phyloP scores from a whole-genome alignment of 2,888 invertebrate genomes.

The Orthosia gracilis region DNA sequence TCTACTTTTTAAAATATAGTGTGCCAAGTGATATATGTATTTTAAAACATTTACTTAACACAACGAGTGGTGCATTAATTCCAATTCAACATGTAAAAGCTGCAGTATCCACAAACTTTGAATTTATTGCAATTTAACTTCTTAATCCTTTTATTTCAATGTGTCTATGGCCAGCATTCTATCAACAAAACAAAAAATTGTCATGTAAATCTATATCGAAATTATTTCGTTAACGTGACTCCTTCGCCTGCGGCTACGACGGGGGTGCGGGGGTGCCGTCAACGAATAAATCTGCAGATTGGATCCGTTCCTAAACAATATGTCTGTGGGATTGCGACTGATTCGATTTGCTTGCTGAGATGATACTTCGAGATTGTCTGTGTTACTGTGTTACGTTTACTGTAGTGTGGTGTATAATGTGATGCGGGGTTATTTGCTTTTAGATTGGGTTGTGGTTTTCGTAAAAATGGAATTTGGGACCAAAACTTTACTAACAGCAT shows the following conservation, averaged over 20 bases:
- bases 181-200: not conserved
- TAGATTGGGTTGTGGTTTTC: slow-evolving; percentile 29
- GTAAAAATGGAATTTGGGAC: not conserved
- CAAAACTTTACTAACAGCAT: no score
- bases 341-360: slow-evolving; percentile 72
- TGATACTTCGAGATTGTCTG: slow-evolving; percentile 63
- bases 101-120: no score
- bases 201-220: slow-evolving; percentile 54
- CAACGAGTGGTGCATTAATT: no score
- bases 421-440: slow-evolving; percentile 52
- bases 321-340: slow-evolving; percentile 70
- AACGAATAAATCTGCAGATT: slow-evolving; percentile 63
- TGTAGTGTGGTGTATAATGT: slow-evolving; percentile 36
- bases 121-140: no score
- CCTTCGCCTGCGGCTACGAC: slow-evolving; percentile 38
- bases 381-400: slow-evolving; percentile 51
- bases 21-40: no score
- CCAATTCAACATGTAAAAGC: no score
- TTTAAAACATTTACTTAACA: no score
- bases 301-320: slow-evolving; percentile 69
- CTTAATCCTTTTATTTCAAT: not conserved
- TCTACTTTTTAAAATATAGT: no score
- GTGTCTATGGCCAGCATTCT: not conserved
- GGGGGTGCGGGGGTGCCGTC: slow-evolving; percentile 7
- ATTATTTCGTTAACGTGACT: slow-evolving; percentile 56